Percentiles rank a stretch among this genome's conserved stretches.
Conservation (phyloP, 2,113 vertebrate species). For the Pongo pygmaeus region DNA sequence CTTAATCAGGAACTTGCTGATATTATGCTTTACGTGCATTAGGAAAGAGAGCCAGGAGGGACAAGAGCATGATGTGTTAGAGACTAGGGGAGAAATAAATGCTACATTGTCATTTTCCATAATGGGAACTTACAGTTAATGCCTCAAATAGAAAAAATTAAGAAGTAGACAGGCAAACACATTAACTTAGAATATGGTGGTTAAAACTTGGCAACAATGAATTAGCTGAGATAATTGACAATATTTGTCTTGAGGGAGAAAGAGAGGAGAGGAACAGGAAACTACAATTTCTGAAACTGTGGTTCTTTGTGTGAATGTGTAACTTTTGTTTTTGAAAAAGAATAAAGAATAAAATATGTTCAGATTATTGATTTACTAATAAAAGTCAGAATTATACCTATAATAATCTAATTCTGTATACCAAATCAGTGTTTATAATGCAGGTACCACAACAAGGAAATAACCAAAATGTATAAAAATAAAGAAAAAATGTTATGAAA, state of each 20-base stretch:
- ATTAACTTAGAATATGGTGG: neutral
- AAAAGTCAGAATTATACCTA: neutral
- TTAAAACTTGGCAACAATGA: neutral
- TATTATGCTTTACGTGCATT: neutral
- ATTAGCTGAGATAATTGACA: neutral
- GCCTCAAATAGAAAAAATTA: neutral
- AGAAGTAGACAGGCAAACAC: neutral
- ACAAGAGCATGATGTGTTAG: neutral
- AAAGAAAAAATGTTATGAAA: neutral
- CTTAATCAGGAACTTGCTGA: neutral
- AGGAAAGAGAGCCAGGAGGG: rapidly evolving
- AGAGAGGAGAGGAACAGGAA: neutral
- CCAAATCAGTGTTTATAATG: neutral
- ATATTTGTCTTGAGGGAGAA: neutral
- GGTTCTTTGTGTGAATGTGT: neutral
- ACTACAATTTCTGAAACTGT: neutral
- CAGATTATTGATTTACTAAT: neutral
- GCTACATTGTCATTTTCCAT: neutral
- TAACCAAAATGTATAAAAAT: neutral
- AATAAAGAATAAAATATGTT: neutral
- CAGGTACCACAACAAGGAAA: neutral
- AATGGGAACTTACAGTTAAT: neutral
- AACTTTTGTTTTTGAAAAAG: neutral
- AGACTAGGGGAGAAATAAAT: neutral
- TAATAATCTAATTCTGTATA: neutral